Base-by-base conservation (phyloP, 2,888 invertebrate genomes). In the Heteromurus nitidus region DNA sequence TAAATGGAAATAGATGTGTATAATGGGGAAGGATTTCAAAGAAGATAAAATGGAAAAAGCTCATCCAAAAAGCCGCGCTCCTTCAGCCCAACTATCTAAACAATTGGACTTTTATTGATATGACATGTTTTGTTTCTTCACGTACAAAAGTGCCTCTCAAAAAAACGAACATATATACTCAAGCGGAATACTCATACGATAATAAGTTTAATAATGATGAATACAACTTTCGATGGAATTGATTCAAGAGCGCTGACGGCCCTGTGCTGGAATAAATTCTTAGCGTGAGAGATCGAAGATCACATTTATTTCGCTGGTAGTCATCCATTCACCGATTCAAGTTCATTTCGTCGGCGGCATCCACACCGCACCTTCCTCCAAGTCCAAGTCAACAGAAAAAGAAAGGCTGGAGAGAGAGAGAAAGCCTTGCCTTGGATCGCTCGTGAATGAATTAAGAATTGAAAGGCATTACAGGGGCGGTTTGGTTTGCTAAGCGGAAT, bases 401-500 rank as follows among this genome's bases (percentile, higher is more conserved):
- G 72, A 72, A 47, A 62, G n/a, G 26, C 62, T 30, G 53, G 69
- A 69, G 55, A 5, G 36, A n/a, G n/a, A n/a, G n/a, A 44, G n/a
- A 44, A 44, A n/a, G 13, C 13, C 44, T n/a, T n/a, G n/a, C 44
- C 44, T 44, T 44, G 44, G n/a, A 44, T 44, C 44, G 50, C n/a
- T 55, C 26, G 60, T 44, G 36, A 67, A 76, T 76, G 76, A 76
- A 76, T 76, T 76, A 76, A 76, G 76, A 76, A 76, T n/a, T n/a
- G n/a, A n/a, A n/a, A 58, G 31, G 20, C 62, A 28, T 58, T 62
- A 72, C 30, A 22, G 55, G 47, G 47, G n/a, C 24, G 11, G 55
- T 26, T 55, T 55, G 9, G 55, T 26, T 55, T 55, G 9, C 26
- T 22, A 55, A 26, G 26, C 55, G 20, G 55, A 55, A 44, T 2